phyloP scores from a whole-genome alignment of 1,140 invertebrate species.

The Hermatobates lingyangjiaoensis region DNA sequence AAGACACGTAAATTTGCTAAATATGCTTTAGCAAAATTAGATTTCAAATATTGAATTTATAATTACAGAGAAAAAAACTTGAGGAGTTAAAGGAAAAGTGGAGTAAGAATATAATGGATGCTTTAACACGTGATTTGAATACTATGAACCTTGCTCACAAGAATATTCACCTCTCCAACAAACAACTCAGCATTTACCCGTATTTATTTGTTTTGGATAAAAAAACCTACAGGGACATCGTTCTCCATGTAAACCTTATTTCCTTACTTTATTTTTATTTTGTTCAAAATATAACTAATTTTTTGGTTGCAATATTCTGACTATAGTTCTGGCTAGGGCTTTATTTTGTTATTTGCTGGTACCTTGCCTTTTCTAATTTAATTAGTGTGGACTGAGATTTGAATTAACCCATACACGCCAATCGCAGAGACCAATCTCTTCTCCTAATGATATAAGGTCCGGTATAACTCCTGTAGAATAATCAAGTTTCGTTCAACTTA shows the following conservation, averaged over 20 bases:
- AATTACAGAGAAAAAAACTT: conserved; percentile 32
- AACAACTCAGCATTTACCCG: conserved; percentile 42
- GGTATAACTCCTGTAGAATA: too few relatives aligned
- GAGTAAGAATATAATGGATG: conserved; percentile 34
- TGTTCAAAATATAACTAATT: background rate
- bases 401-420: background rate
- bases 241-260: conserved; percentile 24
- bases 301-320: background rate
- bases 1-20: too few relatives aligned
- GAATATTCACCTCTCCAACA: conserved; percentile 23
- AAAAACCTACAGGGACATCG: conserved; percentile 40
- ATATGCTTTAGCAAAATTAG: background rate
- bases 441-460: background rate
- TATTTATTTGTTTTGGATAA: conserved; percentile 47
- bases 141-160: conserved; percentile 31
- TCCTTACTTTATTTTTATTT: background rate
- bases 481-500: too few relatives aligned
- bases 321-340: background rate
- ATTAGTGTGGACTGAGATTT: background rate
- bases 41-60: conserved; percentile 1
- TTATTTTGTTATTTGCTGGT: background rate
- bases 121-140: conserved; percentile 45
- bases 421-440: background rate
- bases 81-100: conserved; percentile 41
- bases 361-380: background rate